Conservation (phyloP, 2,888 invertebrate species). For the Pollenia angustigena region DNA sequence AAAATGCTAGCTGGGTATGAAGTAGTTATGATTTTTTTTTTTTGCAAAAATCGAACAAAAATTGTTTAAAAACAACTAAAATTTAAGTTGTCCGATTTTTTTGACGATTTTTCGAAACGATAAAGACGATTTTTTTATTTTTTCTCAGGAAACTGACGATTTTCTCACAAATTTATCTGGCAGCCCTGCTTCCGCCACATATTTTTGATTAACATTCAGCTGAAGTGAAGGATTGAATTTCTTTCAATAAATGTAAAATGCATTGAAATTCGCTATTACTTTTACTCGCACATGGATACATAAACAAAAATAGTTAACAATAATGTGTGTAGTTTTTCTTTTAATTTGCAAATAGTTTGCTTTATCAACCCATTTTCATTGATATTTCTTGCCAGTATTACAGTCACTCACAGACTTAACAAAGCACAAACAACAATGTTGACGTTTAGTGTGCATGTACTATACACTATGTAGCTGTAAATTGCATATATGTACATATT, state of each 20-base stretch:
- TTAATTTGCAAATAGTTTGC: constrained; percentile 46
- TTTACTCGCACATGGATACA: background rate
- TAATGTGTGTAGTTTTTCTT: background rate
- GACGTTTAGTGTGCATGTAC: background rate
- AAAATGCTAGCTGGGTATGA: no score
- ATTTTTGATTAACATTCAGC: constrained; percentile 1
- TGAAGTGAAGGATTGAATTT: background rate
- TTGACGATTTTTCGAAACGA: no score
- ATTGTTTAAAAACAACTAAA: no score
- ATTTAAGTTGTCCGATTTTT: no score
- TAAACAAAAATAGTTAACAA: background rate
- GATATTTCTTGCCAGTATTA: background rate
- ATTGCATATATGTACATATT: background rate
- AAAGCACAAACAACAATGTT: constrained; percentile 11
- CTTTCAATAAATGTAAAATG: constrained; percentile 9
- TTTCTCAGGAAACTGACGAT: no score
- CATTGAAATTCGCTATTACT: background rate
- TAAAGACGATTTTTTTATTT: no score
- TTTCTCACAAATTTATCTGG: no score
- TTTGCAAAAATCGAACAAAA: no score
- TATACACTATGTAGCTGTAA: constrained; percentile 4
- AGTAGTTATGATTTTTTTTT: no score
- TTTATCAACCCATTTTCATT: constrained; percentile 34
- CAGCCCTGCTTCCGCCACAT: constrained; percentile 23
- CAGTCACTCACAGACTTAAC: background rate